Percentiles rank a stretch among this genome's conserved stretches.
Evolutionary conservation across 1,140 invertebrate species (phyloP).

Genomic region (Whitmania pigra): DNA sequence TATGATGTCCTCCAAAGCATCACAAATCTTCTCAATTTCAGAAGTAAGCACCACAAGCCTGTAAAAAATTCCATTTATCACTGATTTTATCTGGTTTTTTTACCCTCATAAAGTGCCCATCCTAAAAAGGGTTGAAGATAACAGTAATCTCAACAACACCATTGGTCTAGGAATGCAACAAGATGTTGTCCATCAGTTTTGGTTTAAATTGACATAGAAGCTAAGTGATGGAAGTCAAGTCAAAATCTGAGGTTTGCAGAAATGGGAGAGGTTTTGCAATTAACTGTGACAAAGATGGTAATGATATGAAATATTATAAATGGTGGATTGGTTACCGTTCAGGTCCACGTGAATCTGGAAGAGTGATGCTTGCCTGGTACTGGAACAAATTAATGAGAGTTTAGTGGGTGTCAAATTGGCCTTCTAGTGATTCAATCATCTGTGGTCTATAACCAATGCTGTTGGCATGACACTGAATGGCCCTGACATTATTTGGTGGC

Average conservation of each 20-base stretch:
- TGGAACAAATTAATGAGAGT: conserved; percentile 30
- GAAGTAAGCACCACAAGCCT: conserved; percentile 9
- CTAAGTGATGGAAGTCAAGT: too few relatives aligned
- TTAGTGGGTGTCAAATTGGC: too few relatives aligned
- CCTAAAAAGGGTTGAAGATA: background rate
- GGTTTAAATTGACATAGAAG: too few relatives aligned
- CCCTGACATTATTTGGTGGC: too few relatives aligned
- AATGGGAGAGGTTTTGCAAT: too few relatives aligned
- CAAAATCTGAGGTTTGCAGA: too few relatives aligned
- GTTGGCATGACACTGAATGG: too few relatives aligned
- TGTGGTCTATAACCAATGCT: too few relatives aligned
- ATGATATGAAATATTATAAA: too few relatives aligned
- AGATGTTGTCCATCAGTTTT: background rate
- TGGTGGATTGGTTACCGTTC: conserved; percentile 55
- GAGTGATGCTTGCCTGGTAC: conserved; percentile 98
- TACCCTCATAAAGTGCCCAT: background rate
- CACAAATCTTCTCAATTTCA: conserved; percentile 12
- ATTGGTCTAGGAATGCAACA: background rate
- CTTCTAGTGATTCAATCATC: too few relatives aligned
- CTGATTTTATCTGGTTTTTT: background rate
- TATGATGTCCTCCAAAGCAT: conserved; percentile 13
- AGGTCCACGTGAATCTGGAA: conserved; percentile 97
- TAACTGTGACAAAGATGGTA: too few relatives aligned
- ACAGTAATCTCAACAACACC: background rate
- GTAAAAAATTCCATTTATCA: background rate